Evolutionary conservation across 2,888 invertebrate species (phyloP), one percentile per base, ranked within the genome.

Genomic region (Blera fallax): DNA sequence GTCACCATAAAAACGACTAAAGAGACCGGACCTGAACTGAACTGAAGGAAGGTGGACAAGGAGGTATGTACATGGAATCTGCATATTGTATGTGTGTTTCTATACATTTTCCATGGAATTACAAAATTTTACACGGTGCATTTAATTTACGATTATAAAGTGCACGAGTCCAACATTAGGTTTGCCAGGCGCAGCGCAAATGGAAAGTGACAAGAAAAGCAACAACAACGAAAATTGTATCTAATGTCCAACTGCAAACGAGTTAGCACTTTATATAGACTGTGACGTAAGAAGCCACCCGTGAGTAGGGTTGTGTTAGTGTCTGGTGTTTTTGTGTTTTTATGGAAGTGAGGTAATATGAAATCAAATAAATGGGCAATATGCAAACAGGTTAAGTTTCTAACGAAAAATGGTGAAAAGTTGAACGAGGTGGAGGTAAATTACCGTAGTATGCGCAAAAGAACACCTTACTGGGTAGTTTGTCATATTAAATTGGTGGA

Each of bases 81-180:
- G 62, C 67, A 74, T 72, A 34, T 34, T 52, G 27, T 52, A n/a
- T 64, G 45, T 74, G 8, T 58, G 37, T 11, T 0, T 37, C 37
- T 37, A 24, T 54, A 56, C 52, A 52, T 70, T 70, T 81, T 82
- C 43, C 65, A 82, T 14, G 82, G 77, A 82, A 82, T 72, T 77
- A 50, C 70, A 77, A 58, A 64, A 72, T 64, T 82, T 73, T 37
- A 84, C 78, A 79, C 58, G 79, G 69, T 64, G 79, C 79, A 80
- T 80, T 76, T 80, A 80, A 80, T 80, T 84, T 76, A 84, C 70
- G 84, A 76, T 74, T 70, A 80, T 70, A 76, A 80, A 79, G 80
- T 84, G 84, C 84, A 84, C 74, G 84, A 84, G 84, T 80, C 79
- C 58, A 69, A 58, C 69, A 84, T 83, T 83, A 69, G 67, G 48